Evolutionary conservation across 2,888 invertebrate species (phyloP).

Genomic region (Teleogryllus oceanicus): DNA sequence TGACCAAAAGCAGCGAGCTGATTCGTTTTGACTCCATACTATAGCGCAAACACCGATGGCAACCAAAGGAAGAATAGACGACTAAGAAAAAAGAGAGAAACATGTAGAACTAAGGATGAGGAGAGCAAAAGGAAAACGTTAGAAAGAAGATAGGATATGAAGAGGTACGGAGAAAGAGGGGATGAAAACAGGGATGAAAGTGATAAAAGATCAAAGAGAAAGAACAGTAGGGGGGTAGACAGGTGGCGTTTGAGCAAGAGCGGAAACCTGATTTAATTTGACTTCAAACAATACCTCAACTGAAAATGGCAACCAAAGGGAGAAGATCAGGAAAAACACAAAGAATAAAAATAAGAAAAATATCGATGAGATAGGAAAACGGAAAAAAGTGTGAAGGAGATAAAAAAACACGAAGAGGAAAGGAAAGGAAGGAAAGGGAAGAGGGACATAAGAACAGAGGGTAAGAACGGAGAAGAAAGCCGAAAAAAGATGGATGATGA

Average conservation of each 20-base stretch:
- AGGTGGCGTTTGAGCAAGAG: neutral
- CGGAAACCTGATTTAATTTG: no score
- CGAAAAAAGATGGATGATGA: neutral
- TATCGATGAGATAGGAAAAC: neutral
- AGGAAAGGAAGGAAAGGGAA: neutral
- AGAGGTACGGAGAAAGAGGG: neutral
- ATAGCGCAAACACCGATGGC: no score
- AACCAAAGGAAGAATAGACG: no score
- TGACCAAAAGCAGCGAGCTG: no score
- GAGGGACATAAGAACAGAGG: neutral
- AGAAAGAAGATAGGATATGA: neutral
- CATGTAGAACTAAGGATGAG: no score
- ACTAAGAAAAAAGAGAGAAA: no score
- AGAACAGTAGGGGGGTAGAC: neutral
- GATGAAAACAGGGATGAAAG: neutral
- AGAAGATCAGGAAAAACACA: no score
- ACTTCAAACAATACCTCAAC: no score
- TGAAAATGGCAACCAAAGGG: no score
- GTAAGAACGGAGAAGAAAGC: neutral
- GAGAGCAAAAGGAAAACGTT: no score
- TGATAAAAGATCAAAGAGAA: neutral
- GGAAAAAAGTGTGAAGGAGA: neutral
- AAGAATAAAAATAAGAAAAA: neutral
- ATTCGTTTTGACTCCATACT: no score
- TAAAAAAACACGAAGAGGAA: neutral